Evolutionary conservation across 23 tunicate species (phyloP).

Genomic region (Pegea sp.): DNA sequence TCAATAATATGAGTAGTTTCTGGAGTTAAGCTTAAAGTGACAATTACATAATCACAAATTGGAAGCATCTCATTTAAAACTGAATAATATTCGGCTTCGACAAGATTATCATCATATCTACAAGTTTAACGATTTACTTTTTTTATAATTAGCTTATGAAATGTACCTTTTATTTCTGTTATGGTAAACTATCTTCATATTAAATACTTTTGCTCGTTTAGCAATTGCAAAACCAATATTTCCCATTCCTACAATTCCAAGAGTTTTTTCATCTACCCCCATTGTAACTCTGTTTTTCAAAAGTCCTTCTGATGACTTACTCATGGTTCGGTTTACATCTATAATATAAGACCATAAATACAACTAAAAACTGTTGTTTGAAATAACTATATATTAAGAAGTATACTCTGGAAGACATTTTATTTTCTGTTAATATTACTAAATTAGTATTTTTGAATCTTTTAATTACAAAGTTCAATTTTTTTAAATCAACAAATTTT

Average conservation of each 20-base stretch:
- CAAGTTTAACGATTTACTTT: no score
- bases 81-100: constrained; percentile 34
- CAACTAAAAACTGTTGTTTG: no score
- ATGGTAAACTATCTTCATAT: constrained; percentile 67
- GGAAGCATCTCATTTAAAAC: constrained; percentile 62
- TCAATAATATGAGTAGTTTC: constrained; percentile 45
- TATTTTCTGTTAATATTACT: no score
- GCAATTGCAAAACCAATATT: constrained; percentile 58
- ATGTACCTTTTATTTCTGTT: constrained; percentile 41
- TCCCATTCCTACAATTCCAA: constrained; percentile 94
- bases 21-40: constrained; percentile 26
- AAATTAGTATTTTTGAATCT: no score
- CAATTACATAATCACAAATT: constrained; percentile 53
- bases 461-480: no score
- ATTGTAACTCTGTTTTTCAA: constrained; percentile 4
- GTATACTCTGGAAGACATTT: no score
- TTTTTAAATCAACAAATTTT: no score
- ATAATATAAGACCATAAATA: no score
- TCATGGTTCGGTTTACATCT: no score
- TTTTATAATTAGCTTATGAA: neutral
- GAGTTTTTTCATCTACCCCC: constrained; percentile 27
- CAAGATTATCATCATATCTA: constrained; percentile 11
- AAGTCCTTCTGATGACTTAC: neutral
- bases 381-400: no score
- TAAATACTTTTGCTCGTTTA: constrained; percentile 26